Conservation (phyloP, 2,113 vertebrate genomes). For the Periophthalmus modestus region DNA sequence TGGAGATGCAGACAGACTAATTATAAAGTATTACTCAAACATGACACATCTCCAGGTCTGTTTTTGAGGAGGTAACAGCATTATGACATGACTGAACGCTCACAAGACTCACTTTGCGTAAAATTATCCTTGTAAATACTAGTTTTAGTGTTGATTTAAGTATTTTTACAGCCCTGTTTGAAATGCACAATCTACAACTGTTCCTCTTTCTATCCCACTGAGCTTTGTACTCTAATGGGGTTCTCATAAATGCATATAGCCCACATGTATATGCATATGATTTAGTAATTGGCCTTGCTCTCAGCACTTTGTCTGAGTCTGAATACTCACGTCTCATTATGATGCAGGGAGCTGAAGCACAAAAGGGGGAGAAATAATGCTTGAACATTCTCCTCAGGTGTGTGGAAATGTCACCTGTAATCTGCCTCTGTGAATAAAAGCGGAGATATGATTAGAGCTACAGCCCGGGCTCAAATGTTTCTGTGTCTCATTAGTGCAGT, state of each 20-base stretch:
- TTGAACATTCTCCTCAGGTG: slow-evolving; percentile 13
- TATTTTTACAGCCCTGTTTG: not conserved
- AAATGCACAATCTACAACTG: not conserved
- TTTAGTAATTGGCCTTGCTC: not conserved
- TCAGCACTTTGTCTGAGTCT: not conserved
- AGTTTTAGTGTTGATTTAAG: too few species aligned
- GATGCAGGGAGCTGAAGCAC: not conserved
- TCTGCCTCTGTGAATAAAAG: slow-evolving; percentile 17
- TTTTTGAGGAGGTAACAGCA: too few species aligned
- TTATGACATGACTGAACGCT: too few species aligned
- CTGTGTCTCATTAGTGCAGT: slow-evolving; percentile 15
- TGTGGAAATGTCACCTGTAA: slow-evolving; percentile 40
- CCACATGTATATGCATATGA: not conserved
- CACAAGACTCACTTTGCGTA: too few species aligned
- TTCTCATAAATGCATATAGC: not conserved
- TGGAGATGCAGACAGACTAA: too few species aligned
- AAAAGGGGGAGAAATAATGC: not conserved
- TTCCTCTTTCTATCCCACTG: not conserved
- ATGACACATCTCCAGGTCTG: too few species aligned
- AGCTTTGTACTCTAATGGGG: not conserved
- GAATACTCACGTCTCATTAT: not conserved
- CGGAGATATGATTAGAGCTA: slow-evolving; percentile 27
- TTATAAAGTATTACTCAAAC: too few species aligned
- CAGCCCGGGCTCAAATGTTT: slow-evolving; percentile 16
- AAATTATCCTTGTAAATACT: too few species aligned